Base-by-base conservation (phyloP, 35 echinoderm and acorn worm genomes). In the Ophioderma brevispina region DNA sequence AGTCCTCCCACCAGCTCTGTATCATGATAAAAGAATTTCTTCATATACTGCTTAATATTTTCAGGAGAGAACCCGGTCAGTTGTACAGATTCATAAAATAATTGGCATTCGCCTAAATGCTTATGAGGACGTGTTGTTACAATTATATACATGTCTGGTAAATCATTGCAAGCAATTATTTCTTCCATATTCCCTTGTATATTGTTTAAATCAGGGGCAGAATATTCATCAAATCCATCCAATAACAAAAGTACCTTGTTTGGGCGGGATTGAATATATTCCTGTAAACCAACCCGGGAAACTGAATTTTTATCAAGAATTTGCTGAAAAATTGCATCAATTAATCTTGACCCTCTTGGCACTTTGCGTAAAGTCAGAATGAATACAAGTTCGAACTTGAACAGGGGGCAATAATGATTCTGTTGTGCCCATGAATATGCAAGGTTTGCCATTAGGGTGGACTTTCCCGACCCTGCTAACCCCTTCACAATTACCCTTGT, bases 221-320 rank as follows among this genome's bases (percentile, higher is more conserved):
- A 46, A 36, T 64, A 33, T 59, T 85, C 83, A 37, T 85, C 83
- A 34, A 64, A 37, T 37, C 83, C 83, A 34, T 85, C 83, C 28
- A 85, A 23, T 5, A 85, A 31, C 19, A 85, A 64, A 17, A 85
- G 32, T 31, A 85, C 50, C 40, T 83, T 32, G 21, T 85, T 33
- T 15, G 52, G 83, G 43, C 36, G 31, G 35, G 4, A 36, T 35
- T 85, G 32, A 37, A 85, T 63, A 59, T 21, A 85, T 13, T 17
- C 37, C 36, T 59, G 39, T 32, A 85, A 59, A 21, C 28, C 83
- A 85, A 35, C 30, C 43, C 39, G 63, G 11, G 83, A 85, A 30
- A 85, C 83, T 32, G 35, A 64, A 35, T 49, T 85, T 23, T 85
- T 55, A 31, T 59, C 33, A 2, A 85, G 55, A 64, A 85, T 85